Conservation (phyloP, 1,140 invertebrate genomes). For the Eupeodes corollae region DNA sequence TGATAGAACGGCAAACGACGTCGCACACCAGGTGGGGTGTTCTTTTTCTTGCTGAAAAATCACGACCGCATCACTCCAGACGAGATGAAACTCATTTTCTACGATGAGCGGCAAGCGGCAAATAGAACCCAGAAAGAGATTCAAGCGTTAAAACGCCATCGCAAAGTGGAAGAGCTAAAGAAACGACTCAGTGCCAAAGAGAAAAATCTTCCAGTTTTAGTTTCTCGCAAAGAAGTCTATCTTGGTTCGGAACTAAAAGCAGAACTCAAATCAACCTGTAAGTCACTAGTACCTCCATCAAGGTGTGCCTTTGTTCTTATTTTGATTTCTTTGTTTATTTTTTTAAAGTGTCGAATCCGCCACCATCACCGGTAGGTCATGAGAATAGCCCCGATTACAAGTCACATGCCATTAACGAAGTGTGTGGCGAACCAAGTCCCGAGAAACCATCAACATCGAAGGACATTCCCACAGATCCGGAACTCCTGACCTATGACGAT, state of each 20-base stretch:
- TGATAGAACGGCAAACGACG: constrained; percentile 64
- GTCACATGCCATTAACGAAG: constrained; percentile 43
- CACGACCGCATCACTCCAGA: constrained; percentile 56
- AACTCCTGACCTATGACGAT: constrained; percentile 45
- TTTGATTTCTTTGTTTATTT: neutral
- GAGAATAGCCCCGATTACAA: constrained; percentile 55
- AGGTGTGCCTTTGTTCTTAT: neutral
- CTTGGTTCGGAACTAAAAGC: constrained; percentile 41
- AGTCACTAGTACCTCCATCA: constrained; percentile 41
- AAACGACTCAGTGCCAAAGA: constrained; percentile 37
- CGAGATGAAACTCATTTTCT: constrained; percentile 60
- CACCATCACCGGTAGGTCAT: constrained; percentile 62
- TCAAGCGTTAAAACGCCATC: constrained; percentile 41
- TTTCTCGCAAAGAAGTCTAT: constrained; percentile 41
- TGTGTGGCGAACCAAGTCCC: constrained; percentile 13
- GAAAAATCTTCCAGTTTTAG: constrained; percentile 46
- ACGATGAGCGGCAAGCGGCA: constrained; percentile 48
- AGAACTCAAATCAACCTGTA: constrained; percentile 39
- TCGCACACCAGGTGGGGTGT: constrained; percentile 73
- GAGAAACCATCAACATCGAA: constrained; percentile 28
- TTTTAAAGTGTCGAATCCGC: constrained; percentile 53
- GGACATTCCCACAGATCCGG: constrained; percentile 12
- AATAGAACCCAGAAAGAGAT: constrained; percentile 44
- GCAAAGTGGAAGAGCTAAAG: constrained; percentile 53
- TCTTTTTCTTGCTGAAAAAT: constrained; percentile 66